These are phyloP conservation scores for Alosa alosa DNA, from an alignment of 2,113 vertebrate species.

Conservation along the genomic window DNA sequence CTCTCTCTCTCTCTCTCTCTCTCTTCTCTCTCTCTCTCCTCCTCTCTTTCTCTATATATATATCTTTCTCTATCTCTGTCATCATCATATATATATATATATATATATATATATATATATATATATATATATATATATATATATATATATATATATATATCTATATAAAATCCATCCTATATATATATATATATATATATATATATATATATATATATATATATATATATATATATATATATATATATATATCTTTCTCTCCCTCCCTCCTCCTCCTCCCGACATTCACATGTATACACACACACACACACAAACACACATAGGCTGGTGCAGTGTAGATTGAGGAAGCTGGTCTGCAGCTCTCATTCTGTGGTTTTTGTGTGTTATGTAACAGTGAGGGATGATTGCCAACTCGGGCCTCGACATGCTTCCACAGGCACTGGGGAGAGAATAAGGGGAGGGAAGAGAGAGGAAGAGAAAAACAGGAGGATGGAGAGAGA, in stretches of 20 bases:
- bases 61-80: too few species aligned
- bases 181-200: too few species aligned
- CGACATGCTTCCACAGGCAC: slow-evolving; percentile 51
- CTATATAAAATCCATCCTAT: too few species aligned
- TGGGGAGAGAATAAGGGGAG: slow-evolving; percentile 37
- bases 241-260: too few species aligned
- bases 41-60: background rate
- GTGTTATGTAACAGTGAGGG: slow-evolving; percentile 67
- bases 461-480: slow-evolving; percentile 37
- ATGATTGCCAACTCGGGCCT: slow-evolving; percentile 61
- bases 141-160: too few species aligned
- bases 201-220: too few species aligned
- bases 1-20: too few species aligned
- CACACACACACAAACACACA: background rate
- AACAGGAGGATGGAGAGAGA: slow-evolving; percentile 28
- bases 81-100: too few species aligned
- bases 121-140: too few species aligned
- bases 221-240: too few species aligned
- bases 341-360: slow-evolving; percentile 13
- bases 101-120: too few species aligned
- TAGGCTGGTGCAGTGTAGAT: background rate
- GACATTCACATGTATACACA: background rate
- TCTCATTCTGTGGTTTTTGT: slow-evolving; percentile 53
- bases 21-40: too few species aligned
- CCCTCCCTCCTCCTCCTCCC: background rate